Evolutionary conservation across 2,797 vertebrate species (phyloP), one percentile per base, ranked within the genome.

Genomic region (Netta rufina): DNA sequence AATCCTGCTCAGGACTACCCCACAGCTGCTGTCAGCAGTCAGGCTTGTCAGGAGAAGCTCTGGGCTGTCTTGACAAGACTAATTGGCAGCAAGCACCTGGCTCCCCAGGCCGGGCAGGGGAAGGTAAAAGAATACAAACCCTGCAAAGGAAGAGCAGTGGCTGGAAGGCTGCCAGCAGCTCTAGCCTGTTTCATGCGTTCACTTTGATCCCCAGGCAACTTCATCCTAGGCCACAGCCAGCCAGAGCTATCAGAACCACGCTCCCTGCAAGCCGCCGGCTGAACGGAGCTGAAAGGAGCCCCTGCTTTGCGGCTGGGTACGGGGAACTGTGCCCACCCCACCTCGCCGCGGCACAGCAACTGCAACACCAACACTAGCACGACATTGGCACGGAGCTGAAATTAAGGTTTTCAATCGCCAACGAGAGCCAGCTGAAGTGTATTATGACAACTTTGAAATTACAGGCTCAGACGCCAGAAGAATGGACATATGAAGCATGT

Each of bases 61-160:
- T 51, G 66, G 84, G 77, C 64, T 92, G 91, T 41, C 95, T 87
- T 85, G 88, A 95, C 95, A 95, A 88, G 93, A 90, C 96, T 96
- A 96, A 96, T 80, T 96, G 95, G 95, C 96, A 96, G 95, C 88
- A 89, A 87, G 95, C 96, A 95, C 91, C 91, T 95, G 92, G 90
- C 61, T 94, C 83, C 79, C 88, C 56, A 80, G 61, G 88, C 92
- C 65, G 39, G 45, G 74, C 83, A 5, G 0, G 33, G 43, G 72
- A 91, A 94, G 95, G 92, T 95, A 92, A 86, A 95, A 95, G 72
- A 83, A 92, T 65, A 96, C 30, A 96, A 95, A 93, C 88, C 67
- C 80, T 94, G 85, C 60, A 91, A 85, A 89, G 70, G 0, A 84
- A 67, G 38, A 70, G 87, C 71, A 86, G 73, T 9, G 82, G 80